Conservation (phyloP, 2,797 vertebrate species). For the Hybognathus amarus region DNA sequence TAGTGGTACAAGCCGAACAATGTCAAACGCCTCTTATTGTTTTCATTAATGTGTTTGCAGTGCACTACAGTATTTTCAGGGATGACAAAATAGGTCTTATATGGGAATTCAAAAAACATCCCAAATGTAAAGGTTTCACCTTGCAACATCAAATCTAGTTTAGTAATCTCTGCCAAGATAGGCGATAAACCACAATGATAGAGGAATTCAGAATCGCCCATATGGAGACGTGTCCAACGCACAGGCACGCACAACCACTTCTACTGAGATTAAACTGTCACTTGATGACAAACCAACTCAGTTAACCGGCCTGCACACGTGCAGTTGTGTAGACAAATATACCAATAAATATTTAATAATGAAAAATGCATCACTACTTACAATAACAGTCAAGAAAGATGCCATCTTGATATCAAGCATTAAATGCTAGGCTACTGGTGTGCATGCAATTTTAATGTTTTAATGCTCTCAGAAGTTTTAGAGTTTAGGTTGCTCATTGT, state of each 20-base stretch:
- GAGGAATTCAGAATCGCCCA: neutral
- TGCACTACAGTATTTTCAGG: neutral
- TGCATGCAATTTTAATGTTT: constrained; percentile 9
- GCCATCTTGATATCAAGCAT: constrained; percentile 1
- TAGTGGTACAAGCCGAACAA: neutral
- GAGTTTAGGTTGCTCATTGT: neutral
- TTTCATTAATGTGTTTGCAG: too few relatives aligned
- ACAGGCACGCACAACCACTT: constrained; percentile 7
- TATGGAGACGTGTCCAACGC: constrained; percentile 11
- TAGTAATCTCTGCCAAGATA: neutral
- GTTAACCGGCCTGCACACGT: neutral
- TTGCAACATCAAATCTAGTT: neutral
- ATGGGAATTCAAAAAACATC: neutral
- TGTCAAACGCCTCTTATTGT: neutral
- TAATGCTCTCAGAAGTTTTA: neutral
- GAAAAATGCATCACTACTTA: neutral
- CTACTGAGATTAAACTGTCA: constrained; percentile 2
- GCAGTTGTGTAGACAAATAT: neutral
- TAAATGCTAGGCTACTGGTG: constrained; percentile 4
- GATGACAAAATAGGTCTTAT: neutral
- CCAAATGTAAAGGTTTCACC: neutral
- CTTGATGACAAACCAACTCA: constrained; percentile 2
- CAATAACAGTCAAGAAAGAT: neutral
- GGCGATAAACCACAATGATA: constrained; percentile 3
- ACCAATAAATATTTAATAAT: neutral